phyloP scores from a whole-genome alignment of 2,888 invertebrate species.

The Cyclophora albipunctata region DNA sequence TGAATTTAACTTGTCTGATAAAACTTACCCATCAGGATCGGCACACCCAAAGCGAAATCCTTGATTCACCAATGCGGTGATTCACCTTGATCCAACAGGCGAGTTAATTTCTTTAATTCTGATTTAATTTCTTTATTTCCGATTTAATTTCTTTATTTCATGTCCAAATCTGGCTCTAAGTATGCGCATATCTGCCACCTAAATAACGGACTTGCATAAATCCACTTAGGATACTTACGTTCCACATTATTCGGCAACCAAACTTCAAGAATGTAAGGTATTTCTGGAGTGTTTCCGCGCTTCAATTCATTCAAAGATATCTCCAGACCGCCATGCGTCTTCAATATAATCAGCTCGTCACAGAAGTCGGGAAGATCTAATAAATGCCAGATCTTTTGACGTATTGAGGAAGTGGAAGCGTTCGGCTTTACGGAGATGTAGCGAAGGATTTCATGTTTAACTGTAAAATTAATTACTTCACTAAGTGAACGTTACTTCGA shows the following conservation, averaged over 20 bases:
- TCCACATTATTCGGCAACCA: constrained; percentile 38
- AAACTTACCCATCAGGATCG: no score
- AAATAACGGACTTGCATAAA: no score
- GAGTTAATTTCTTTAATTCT: no score
- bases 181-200: no score
- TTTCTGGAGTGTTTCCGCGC: constrained; percentile 57
- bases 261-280: constrained; percentile 58
- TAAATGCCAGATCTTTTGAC: constrained; percentile 62
- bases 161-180: no score
- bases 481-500: no score
- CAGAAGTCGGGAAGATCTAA: constrained; percentile 62
- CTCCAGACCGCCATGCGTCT: constrained; percentile 36
- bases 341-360: constrained; percentile 58
- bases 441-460: constrained; percentile 45
- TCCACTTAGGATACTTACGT: constrained; percentile 23
- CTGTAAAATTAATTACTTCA: constrained; percentile 22
- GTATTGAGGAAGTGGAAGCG: constrained; percentile 49
- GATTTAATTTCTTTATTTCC: no score
- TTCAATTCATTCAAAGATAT: constrained; percentile 50
- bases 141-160: no score
- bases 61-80: no score
- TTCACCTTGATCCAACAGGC: no score
- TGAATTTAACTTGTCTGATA: no score
- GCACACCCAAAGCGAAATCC: no score
- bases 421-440: constrained; percentile 53